A percentile compares a stretch with the other conserved stretches of the same genome.
These are phyloP conservation scores for Pocillopora verrucosa DNA, from an alignment of 64 coral and sea anemone species.

Conservation along the genomic window DNA sequence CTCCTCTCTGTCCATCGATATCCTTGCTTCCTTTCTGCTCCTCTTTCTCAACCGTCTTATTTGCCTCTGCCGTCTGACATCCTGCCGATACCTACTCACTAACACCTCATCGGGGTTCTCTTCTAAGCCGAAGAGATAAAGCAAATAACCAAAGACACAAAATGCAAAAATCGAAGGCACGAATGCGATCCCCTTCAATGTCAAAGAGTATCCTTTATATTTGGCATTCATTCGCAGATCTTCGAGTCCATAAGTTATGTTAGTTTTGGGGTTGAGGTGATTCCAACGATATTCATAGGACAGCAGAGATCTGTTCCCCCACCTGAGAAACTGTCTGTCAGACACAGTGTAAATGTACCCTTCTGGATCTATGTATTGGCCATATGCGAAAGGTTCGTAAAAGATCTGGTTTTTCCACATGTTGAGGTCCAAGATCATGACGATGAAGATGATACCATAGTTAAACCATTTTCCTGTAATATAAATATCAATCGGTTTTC, in stretches of 20 bases:
- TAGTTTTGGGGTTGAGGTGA: slow-evolving; percentile 81
- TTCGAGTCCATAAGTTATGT: slow-evolving; percentile 70
- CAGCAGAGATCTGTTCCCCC: slow-evolving; percentile 58
- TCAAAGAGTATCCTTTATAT: slow-evolving; percentile 83
- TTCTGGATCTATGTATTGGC: slow-evolving; percentile 75
- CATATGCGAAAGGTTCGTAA: slow-evolving; percentile 72
- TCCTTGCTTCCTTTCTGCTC: slow-evolving; percentile 1
- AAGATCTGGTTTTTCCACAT: slow-evolving; percentile 99
- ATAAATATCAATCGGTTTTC: slow-evolving; percentile 61
- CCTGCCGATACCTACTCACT: slow-evolving; percentile 69
- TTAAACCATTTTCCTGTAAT: slow-evolving; percentile 95
- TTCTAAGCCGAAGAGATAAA: slow-evolving; percentile 85
- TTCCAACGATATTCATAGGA: slow-evolving; percentile 78
- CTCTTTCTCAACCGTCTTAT: slow-evolving; percentile 58
- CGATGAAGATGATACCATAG: slow-evolving; percentile 88
- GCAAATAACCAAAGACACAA: slow-evolving; percentile 79
- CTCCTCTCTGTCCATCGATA: slow-evolving; percentile 1
- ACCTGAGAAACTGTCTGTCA: slow-evolving; percentile 80
- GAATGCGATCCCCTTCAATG: slow-evolving; percentile 82
- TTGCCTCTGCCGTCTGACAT: slow-evolving; percentile 72
- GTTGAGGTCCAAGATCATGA: slow-evolving; percentile 88
- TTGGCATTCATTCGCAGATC: slow-evolving; percentile 75
- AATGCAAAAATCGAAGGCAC: slow-evolving; percentile 71
- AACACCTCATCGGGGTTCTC: slow-evolving; percentile 88
- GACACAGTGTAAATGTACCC: slow-evolving; percentile 82